Conservation (phyloP, 2,797 vertebrate genomes). For the Spheniscus humboldti region DNA sequence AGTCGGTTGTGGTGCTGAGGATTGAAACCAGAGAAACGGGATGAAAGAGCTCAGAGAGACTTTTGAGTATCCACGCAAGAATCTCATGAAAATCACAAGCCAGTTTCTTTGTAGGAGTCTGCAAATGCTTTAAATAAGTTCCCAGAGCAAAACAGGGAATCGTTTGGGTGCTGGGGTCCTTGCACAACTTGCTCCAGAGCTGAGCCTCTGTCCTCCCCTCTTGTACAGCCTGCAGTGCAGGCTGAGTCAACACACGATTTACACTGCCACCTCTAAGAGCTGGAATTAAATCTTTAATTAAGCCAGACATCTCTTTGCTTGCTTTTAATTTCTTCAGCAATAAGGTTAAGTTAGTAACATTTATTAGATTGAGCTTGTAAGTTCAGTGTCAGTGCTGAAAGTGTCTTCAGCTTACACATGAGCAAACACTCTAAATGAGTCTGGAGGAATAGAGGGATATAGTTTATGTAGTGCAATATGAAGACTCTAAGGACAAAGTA, state of each 20-base stretch:
- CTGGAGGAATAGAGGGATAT: conserved; percentile 4
- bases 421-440: conserved; percentile 68
- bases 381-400: neutral
- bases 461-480: conserved; percentile 10
- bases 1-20: neutral
- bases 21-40: accelerated
- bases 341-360: conserved; percentile 58
- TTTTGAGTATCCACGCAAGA: neutral
- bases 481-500: conserved; percentile 21
- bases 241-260: neutral
- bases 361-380: conserved; percentile 57
- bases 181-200: accelerated
- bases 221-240: neutral
- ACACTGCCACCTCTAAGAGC: neutral
- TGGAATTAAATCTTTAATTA: conserved; percentile 57
- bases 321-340: conserved; percentile 66
- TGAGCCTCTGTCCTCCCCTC: neutral
- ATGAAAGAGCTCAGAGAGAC: neutral
- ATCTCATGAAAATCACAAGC: neutral
- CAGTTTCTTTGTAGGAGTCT: neutral
- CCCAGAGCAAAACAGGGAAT: neutral
- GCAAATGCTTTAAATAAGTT: neutral
- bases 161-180: neutral
- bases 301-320: conserved; percentile 40
- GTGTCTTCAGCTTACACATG: conserved; percentile 26